These are phyloP conservation scores for Ischnura elegans DNA, from an alignment of 2,888 invertebrate species.

Conservation along the genomic window DNA sequence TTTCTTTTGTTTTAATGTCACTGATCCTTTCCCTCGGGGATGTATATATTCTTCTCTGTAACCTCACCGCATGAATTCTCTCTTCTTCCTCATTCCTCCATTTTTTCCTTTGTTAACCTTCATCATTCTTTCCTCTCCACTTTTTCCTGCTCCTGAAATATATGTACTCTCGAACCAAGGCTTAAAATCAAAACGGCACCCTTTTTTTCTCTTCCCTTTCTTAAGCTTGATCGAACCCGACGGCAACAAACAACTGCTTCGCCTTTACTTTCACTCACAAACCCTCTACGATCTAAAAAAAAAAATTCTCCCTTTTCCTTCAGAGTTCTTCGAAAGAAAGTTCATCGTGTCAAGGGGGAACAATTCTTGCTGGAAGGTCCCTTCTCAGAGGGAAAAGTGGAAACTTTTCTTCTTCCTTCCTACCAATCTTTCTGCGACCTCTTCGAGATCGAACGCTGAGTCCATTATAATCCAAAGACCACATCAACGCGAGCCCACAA, in stretches of 20 bases:
- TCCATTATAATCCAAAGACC: too few species aligned
- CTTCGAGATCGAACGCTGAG: too few species aligned
- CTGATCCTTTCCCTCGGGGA: background rate
- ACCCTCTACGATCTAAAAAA: too few species aligned
- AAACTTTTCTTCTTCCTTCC: background rate
- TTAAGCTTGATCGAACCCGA: background rate
- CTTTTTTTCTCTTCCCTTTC: too few species aligned
- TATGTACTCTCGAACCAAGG: too few species aligned
- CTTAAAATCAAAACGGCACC: too few species aligned
- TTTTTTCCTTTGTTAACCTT: background rate
- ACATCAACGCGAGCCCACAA: too few species aligned
- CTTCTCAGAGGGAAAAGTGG: background rate
- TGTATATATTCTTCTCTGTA: too few species aligned
- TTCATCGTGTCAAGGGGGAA: background rate
- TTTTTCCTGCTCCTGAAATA: background rate
- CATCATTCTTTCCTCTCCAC: background rate
- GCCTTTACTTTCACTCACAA: background rate
- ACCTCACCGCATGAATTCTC: too few species aligned
- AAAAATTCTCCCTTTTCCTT: background rate
- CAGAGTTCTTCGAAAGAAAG: background rate
- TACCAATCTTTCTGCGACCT: background rate
- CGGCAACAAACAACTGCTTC: background rate
- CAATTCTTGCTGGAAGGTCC: background rate
- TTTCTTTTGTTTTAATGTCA: background rate
- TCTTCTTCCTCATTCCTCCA: background rate